Evolutionary conservation across 2,113 vertebrate genomes (phyloP).

Genomic region (Spermophilus dauricus): DNA sequence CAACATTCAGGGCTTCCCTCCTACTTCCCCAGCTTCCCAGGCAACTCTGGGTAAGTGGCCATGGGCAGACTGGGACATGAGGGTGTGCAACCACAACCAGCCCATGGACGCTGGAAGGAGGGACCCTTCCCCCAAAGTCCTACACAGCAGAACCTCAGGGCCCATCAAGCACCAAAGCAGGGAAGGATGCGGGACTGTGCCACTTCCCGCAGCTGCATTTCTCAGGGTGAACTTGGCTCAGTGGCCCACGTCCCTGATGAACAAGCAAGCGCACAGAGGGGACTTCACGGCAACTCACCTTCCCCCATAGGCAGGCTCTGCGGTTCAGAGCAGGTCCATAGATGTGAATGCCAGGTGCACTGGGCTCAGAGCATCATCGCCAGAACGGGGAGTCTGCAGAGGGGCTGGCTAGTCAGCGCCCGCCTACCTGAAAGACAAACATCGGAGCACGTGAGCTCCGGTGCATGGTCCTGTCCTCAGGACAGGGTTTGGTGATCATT

Average conservation of each 20-base stretch:
- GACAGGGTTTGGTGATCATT: too few relatives aligned
- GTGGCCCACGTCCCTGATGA: neutral
- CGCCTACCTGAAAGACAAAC: conserved; percentile 79
- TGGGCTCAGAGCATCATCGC: conserved; percentile 30
- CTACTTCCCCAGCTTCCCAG: neutral
- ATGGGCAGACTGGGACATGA: neutral
- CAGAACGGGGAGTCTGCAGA: neutral
- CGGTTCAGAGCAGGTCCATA: conserved; percentile 80
- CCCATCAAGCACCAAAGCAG: neutral
- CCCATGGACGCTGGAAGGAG: neutral
- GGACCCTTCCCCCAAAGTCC: neutral
- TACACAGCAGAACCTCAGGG: neutral
- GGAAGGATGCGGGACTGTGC: accelerated
- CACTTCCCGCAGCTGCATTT: neutral
- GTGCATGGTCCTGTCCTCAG: neutral
- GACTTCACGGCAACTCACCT: conserved; percentile 80
- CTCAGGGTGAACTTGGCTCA: neutral
- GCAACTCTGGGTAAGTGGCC: neutral
- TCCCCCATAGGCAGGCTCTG: conserved; percentile 83
- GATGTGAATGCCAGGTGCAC: neutral
- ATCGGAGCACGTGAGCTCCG: neutral
- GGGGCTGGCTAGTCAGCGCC: neutral
- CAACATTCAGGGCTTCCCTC: neutral
- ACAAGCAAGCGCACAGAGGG: neutral
- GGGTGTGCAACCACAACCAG: neutral